Base-by-base conservation (phyloP, 30 jellyfish, hydroid and myxozoan species). In the Turritopsis dohrnii region DNA sequence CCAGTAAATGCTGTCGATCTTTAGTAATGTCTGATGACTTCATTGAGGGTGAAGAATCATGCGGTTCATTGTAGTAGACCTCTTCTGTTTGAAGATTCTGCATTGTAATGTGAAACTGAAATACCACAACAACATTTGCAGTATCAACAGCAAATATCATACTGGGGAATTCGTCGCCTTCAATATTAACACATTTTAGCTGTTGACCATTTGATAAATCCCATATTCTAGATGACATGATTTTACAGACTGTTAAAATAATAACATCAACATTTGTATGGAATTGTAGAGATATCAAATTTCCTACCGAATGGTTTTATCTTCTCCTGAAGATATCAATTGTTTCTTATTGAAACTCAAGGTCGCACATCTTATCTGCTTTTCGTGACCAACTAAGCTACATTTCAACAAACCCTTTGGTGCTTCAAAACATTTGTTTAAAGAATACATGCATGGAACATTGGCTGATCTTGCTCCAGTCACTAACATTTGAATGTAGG, bases 31-130 rank as follows among this genome's bases (percentile, higher is more conserved):
- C 9, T 1, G 60, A 41, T 41, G 60, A 41, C 60, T 5, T 41
- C 60, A 41, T 41, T 13, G 60, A 41, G 13, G 5, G 60, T 41
- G 13, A 41, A 41, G 9, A 41, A 41, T 41, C 60, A 41, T 41
- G 60, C 60, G 9, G 60, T 41, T 89, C 91, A 8, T 74, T 29
- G 66, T 16, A 89, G 17, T 71, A 29, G 4, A 85, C 53, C 74
- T 89, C 96, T 52, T 89, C 96, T 72, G 96, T 22, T n/a, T 85
- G 89, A 9, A 89, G 41, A 52, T 84, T 94, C 88, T 84, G 81
- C 9, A 81, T 90, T 28, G 25, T 1, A 26, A 89, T 13, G 9
- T 13, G n/a, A 3, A 86, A 88, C 0, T 86, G 53, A 29, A 22
- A 84, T 20, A 90, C 94, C 18, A 88, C 77, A 72, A 89, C 22